Evolutionary conservation across 2,888 invertebrate genomes (phyloP), one percentile per base, ranked within the genome.

Genomic region (Zhuqinia jingwanae): DNA sequence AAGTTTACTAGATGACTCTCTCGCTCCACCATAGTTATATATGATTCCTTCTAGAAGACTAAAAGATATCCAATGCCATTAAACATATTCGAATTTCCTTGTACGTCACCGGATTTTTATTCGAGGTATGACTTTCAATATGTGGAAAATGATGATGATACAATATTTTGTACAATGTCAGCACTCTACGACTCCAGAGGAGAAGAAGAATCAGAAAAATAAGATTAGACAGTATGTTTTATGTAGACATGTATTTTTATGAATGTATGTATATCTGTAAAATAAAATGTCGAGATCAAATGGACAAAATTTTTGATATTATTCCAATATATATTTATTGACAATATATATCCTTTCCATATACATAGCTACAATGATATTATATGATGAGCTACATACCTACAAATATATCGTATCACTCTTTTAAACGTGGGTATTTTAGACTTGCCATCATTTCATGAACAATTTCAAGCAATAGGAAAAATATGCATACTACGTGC

Each of bases 121-220:
- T 76, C 36, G 30, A 56, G 75, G 56, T 56, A 53, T 76, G 30
- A 30, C 36, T 76, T 53, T 76, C 56, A 56, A 76, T 76, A 53
- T 76, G 75, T 56, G 13, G 36, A 76, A 76, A 76, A 76, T 22
- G 75, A 76, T 76, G 75, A 76, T 56, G 56, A 76, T 76, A 20
- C 75, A 76, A n/a, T 11, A 50, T 56, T 76, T 76, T 76, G 27
- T 53, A 27, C 73, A 76, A 8, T 76, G 75, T 76, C 75, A 76
- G 75, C 75, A 76, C 53, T 76, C 20, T n/a, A 70, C 42, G 36
- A 36, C 36, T 20, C 2, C 68, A 42, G 6, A n/a, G 42, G 3
- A 36, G n/a, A 36, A 8, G 36, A 36, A 36, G 42, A 68, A 68
- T 68, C 47, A 65, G 42, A n/a, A 70, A 45, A 22, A 42, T 11